A percentile compares a stretch with the other conserved stretches of the same genome.
Evolutionary conservation across 2,113 vertebrate genomes (phyloP).

Genomic region (Xiphorhynchus elegans): DNA sequence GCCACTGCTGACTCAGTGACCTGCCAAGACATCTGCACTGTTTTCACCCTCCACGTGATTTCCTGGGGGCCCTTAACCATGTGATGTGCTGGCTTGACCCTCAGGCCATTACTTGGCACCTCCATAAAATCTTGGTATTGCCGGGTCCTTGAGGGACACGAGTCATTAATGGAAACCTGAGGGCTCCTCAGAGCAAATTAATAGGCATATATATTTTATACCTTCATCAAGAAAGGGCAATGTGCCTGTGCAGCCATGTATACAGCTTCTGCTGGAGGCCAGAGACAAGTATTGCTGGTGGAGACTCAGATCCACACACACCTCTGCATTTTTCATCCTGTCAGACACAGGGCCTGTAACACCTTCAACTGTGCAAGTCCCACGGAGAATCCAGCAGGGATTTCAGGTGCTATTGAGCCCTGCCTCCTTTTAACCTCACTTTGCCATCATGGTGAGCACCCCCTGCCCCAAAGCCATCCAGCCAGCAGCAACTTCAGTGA

Average conservation of each 20-base stretch:
- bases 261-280: background rate
- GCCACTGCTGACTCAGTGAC: background rate
- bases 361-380: background rate
- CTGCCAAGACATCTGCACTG: background rate
- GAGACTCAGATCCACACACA: background rate
- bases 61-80: background rate
- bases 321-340: background rate
- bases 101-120: background rate
- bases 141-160: background rate
- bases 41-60: background rate
- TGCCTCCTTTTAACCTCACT: background rate
- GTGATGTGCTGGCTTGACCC: background rate
- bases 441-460: background rate
- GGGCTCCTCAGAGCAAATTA: conserved; percentile 8
- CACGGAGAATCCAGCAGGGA: background rate
- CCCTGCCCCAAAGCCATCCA: background rate
- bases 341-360: background rate
- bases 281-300: background rate
- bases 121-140: background rate
- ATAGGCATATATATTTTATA: background rate
- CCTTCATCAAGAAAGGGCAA: background rate
- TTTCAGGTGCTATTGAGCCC: background rate
- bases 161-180: conserved; percentile 1
- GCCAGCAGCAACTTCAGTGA: background rate
- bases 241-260: background rate